Conservation (phyloP, 2,113 vertebrate genomes). For the Caloenas nicobarica region DNA sequence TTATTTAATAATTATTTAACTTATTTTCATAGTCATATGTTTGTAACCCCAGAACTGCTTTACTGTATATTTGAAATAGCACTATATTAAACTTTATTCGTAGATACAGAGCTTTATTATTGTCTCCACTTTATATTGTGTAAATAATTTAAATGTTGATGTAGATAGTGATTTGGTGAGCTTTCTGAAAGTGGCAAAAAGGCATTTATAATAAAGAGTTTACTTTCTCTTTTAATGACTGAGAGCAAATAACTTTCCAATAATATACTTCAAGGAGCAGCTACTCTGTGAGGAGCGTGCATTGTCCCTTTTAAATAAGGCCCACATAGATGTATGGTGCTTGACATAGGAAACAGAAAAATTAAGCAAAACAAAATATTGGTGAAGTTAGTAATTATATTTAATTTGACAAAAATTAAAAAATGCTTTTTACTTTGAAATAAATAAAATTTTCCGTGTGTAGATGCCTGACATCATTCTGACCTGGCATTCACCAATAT, state of each 20-base stretch:
- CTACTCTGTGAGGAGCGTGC: background rate
- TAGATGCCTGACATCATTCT: background rate
- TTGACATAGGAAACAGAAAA: background rate
- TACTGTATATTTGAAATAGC: background rate
- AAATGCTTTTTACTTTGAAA: background rate
- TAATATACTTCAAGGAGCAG: background rate
- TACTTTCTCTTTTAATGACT: background rate
- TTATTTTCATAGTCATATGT: background rate
- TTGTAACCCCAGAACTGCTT: background rate
- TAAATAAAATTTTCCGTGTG: background rate
- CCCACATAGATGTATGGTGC: background rate
- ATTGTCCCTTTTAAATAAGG: background rate
- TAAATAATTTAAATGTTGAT: background rate
- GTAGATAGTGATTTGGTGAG: background rate
- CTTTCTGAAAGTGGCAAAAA: background rate
- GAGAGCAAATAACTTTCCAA: background rate
- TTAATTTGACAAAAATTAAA: background rate
- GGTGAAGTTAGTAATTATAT: background rate
- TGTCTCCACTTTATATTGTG: background rate
- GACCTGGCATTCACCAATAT: background rate
- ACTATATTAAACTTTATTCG: background rate
- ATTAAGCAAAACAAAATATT: background rate
- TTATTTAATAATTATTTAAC: background rate
- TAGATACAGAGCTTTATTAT: background rate
- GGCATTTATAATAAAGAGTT: background rate